These are phyloP conservation scores for Sphinx pinastri DNA, from an alignment of 2,888 invertebrate genomes.

Conservation along the genomic window DNA sequence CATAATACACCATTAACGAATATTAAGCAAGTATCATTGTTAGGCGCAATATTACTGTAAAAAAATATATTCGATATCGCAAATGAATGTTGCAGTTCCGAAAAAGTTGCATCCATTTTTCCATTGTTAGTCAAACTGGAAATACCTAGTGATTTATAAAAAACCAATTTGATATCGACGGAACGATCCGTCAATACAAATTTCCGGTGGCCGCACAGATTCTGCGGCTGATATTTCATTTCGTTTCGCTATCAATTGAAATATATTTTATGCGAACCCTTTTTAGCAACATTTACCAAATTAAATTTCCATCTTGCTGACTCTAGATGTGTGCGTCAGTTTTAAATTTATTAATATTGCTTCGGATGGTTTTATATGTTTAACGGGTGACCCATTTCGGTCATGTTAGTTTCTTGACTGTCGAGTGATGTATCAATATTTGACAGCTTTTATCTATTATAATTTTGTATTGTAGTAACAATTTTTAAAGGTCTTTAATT, in stretches of 20 bases:
- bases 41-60: not conserved
- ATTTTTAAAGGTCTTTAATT: too few relatives aligned
- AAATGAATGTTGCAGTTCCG: not conserved
- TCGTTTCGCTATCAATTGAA: slow-evolving; percentile 39
- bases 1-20: not conserved
- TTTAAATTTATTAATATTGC: slow-evolving; percentile 6
- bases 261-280: slow-evolving; percentile 41
- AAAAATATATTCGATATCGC: not conserved
- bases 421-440: too few relatives aligned
- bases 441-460: too few relatives aligned
- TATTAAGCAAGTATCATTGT: not conserved
- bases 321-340: slow-evolving; percentile 21
- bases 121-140: slow-evolving; percentile 27
- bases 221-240: slow-evolving; percentile 48
- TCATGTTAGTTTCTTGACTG: not conserved
- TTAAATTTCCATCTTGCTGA: slow-evolving; percentile 43
- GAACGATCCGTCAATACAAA: slow-evolving; percentile 44
- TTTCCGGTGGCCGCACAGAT: slow-evolving; percentile 39
- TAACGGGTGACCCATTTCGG: not conserved
- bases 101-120: slow-evolving; percentile 25
- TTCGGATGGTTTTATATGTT: not conserved
- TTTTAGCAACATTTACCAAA: slow-evolving; percentile 44
- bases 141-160: slow-evolving; percentile 27
- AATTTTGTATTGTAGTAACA: too few relatives aligned
- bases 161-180: slow-evolving; percentile 46